Evolutionary conservation across 1,140 invertebrate genomes (phyloP).

Genomic region (Goniozus legneri): DNA sequence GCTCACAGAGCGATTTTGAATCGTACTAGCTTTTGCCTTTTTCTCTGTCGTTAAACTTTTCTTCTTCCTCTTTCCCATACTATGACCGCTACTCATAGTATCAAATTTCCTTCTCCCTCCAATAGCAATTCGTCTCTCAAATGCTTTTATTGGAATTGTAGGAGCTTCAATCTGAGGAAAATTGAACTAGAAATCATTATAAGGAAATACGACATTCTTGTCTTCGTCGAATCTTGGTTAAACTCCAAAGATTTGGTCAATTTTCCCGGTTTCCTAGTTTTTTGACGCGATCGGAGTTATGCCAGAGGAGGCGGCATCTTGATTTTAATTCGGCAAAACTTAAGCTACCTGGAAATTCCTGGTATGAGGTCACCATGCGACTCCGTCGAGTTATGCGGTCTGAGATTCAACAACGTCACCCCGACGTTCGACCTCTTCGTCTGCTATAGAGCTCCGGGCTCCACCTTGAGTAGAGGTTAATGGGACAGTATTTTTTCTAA

Average conservation of each 20-base stretch:
- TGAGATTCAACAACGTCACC: not conserved
- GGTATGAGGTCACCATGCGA: not conserved
- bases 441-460: conserved; percentile 7
- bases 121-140: too few relatives aligned
- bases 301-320: conserved; percentile 5
- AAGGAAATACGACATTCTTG: conserved; percentile 1
- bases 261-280: not conserved
- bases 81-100: too few relatives aligned
- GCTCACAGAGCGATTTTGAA: too few relatives aligned
- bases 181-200: not conserved
- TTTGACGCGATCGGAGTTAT: conserved; percentile 4
- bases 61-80: too few relatives aligned
- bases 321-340: conserved; percentile 4
- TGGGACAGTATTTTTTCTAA: conserved; percentile 8
- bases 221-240: conserved; percentile 11
- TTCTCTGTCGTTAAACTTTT: too few relatives aligned
- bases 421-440: not conserved
- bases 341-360: not conserved
- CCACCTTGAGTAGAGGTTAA: not conserved
- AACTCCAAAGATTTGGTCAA: not conserved
- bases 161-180: conserved; percentile 3
- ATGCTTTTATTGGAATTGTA: conserved; percentile 3
- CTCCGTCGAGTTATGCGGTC: not conserved
- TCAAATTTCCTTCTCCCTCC: too few relatives aligned
- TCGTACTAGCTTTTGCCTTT: too few relatives aligned